phyloP scores from a whole-genome alignment of 2,113 vertebrate species.

The Desmodus rotundus region DNA sequence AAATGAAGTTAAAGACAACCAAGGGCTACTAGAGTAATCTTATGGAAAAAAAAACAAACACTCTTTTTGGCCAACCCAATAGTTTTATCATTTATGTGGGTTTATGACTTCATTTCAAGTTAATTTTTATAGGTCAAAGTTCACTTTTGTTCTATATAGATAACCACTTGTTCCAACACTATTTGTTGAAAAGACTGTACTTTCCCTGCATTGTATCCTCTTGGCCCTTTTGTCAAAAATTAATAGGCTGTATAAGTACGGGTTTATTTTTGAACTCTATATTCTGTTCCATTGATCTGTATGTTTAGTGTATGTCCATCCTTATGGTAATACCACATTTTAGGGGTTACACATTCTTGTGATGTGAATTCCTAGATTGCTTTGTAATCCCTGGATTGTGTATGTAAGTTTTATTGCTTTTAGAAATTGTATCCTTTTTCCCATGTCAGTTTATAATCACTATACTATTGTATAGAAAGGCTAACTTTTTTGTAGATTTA shows the following conservation, averaged over 20 bases:
- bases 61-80: neutral
- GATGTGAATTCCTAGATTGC: conserved; percentile 5
- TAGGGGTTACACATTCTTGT: neutral
- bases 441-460: neutral
- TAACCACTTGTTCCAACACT: neutral
- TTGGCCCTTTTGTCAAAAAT: conserved; percentile 12
- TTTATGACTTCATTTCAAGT: neutral
- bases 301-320: neutral
- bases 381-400: no score
- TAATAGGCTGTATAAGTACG: neutral
- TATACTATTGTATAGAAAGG: neutral
- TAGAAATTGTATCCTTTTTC: neutral
- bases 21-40: no score
- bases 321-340: neutral
- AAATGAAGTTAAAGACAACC: no score
- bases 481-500: neutral
- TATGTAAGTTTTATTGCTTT: conserved; percentile 22
- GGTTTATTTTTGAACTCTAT: conserved; percentile 1
- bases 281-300: neutral
- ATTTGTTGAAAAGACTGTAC: conserved; percentile 13
- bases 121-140: neutral
- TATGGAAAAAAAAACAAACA: no score
- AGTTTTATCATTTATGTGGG: conserved; percentile 15
- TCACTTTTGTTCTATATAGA: conserved; percentile 29
- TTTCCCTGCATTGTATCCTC: neutral